Conservation (phyloP, 35 echinoderm and acorn worm species). For the Stichopus chloronotus region DNA sequence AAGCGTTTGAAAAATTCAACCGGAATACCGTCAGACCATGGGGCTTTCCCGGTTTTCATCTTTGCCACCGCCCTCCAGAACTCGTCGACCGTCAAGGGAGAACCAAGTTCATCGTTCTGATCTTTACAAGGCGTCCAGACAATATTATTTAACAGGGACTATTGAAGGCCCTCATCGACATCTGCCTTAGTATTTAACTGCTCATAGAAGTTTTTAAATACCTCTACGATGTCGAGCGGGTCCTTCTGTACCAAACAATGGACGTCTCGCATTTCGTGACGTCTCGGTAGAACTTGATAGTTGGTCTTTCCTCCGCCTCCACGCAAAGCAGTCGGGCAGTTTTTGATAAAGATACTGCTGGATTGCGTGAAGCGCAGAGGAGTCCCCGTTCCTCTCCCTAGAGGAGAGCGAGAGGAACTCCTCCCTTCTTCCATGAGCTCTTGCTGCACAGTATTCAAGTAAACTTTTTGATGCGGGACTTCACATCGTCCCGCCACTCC, state of each 20-base stretch:
- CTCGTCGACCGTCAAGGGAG: neutral
- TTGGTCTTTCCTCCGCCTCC: neutral
- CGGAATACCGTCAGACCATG: conserved; percentile 8
- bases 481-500: too few species aligned
- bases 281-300: too few species aligned
- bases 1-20: conserved; percentile 26
- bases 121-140: too few species aligned
- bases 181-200: too few species aligned
- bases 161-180: too few species aligned
- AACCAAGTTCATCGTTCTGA: neutral
- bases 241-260: neutral
- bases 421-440: conserved; percentile 11
- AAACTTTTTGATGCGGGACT: neutral
- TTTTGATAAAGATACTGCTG: too few species aligned
- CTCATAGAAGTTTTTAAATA: too few species aligned
- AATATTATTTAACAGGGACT: too few species aligned
- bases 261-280: neutral
- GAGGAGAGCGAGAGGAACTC: too few species aligned
- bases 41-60: neutral
- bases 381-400: too few species aligned
- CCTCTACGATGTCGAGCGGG: too few species aligned
- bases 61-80: neutral
- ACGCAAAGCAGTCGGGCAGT: conserved; percentile 5
- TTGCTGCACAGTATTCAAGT: conserved; percentile 4
- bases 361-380: conserved; percentile 11